Evolutionary conservation across 2,113 vertebrate genomes (phyloP).

Genomic region (Podarcis raffonei): DNA sequence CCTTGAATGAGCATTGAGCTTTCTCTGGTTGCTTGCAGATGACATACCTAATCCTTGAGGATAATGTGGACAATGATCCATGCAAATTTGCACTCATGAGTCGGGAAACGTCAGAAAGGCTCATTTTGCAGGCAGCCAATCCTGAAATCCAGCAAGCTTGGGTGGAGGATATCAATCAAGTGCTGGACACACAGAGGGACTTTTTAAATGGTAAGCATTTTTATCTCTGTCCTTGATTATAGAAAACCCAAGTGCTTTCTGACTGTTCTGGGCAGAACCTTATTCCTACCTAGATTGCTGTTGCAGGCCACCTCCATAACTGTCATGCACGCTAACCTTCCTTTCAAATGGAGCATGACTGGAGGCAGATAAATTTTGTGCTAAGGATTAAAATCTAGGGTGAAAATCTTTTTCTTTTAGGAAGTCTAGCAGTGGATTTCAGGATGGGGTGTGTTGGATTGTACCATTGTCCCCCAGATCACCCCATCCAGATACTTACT

Average conservation of each 20-base stretch:
- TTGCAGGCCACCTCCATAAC: no score
- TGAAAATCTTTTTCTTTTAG: not conserved
- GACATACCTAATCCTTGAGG: conserved; percentile 90
- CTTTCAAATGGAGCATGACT: not conserved
- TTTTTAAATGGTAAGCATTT: conserved; percentile 87
- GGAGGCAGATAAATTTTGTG: not conserved
- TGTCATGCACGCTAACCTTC: not conserved
- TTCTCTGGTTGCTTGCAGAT: conserved; percentile 78
- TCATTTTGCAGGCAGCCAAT: conserved; percentile 94
- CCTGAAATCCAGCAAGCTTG: conserved; percentile 94
- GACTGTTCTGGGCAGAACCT: not conserved
- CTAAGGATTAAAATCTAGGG: not conserved
- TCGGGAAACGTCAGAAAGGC: conserved; percentile 88
- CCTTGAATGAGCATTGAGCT: conserved; percentile 38
- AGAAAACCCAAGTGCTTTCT: not conserved
- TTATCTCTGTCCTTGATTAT: not conserved
- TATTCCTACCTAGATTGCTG: not conserved
- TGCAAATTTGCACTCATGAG: conserved; percentile 93
- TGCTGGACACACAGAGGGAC: conserved; percentile 92
- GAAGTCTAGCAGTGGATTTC: not conserved
- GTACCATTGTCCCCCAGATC: no score
- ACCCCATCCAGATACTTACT: no score
- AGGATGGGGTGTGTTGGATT: not conserved
- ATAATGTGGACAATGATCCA: conserved; percentile 89
- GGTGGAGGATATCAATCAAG: conserved; percentile 90